These are phyloP conservation scores for Actinernus sp. DNA, from an alignment of 92 coral and sea anemone species.

Conservation along the genomic window DNA sequence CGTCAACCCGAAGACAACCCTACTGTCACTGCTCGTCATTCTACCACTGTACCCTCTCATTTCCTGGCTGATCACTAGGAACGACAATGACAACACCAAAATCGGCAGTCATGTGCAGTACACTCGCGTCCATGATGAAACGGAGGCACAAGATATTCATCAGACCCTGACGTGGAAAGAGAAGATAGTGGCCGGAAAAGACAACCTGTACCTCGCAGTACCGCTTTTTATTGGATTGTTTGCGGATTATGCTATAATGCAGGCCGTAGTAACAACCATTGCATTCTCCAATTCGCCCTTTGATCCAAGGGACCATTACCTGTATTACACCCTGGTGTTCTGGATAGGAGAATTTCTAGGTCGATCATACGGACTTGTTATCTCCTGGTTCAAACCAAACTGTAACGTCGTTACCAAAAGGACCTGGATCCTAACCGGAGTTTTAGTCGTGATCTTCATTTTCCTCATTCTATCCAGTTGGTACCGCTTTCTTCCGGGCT, in stretches of 20 bases:
- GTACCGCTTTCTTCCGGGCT: constrained; percentile 24
- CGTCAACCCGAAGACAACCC: constrained; percentile 36
- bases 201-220: constrained; percentile 10
- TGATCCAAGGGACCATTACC: constrained; percentile 37
- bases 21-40: constrained; percentile 21
- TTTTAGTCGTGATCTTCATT: constrained; percentile 11
- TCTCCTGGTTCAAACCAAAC: constrained; percentile 17
- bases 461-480: constrained; percentile 17
- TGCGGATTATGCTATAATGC: constrained; percentile 21
- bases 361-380: constrained; percentile 32
- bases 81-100: not conserved
- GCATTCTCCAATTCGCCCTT: constrained; percentile 31
- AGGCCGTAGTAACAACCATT: constrained; percentile 22
- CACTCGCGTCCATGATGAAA: constrained; percentile 14
- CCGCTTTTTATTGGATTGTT: constrained; percentile 24
- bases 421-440: constrained; percentile 30
- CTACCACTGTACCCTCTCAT: constrained; percentile 30
- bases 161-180: constrained; percentile 15
- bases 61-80: constrained; percentile 20
- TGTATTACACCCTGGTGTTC: constrained; percentile 17
- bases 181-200: constrained; percentile 14
- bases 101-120: constrained; percentile 2
- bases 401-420: constrained; percentile 21
- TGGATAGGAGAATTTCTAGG: constrained; percentile 24
- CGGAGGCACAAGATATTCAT: not conserved